Evolutionary conservation across 2,113 vertebrate genomes (phyloP).

Genomic region (Nipponia nippon): DNA sequence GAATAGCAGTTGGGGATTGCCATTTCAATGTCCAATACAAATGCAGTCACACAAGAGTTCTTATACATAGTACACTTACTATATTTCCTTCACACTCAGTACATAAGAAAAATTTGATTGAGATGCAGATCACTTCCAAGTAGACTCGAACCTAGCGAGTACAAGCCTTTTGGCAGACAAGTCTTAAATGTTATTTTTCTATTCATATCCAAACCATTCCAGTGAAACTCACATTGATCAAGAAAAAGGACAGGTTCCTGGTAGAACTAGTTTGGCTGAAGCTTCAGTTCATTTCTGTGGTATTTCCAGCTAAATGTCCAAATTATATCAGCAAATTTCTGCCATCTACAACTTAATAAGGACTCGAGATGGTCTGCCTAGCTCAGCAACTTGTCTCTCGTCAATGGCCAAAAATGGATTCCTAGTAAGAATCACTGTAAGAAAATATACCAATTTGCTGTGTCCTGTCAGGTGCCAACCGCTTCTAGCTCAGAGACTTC

Average conservation of each 20-base stretch:
- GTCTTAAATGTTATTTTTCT: neutral
- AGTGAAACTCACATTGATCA: neutral
- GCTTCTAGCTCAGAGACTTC: neutral
- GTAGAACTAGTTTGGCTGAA: neutral
- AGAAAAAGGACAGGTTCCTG: neutral
- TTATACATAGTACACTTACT: neutral
- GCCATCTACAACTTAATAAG: neutral
- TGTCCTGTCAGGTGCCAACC: neutral
- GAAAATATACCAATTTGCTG: neutral
- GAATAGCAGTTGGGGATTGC: neutral
- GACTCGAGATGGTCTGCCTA: neutral
- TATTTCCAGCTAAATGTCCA: neutral
- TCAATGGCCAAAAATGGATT: neutral
- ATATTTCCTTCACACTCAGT: neutral
- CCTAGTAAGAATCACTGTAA: neutral
- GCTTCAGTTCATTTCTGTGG: neutral
- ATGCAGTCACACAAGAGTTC: neutral
- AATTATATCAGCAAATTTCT: neutral
- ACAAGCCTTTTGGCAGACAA: neutral
- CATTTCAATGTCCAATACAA: neutral
- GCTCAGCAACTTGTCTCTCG: neutral
- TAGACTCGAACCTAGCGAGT: neutral
- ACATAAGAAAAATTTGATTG: neutral
- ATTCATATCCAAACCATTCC: neutral
- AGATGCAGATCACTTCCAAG: neutral